Evolutionary conservation across 2,888 invertebrate species (phyloP).

Genomic region (Scaptomyza parva): DNA sequence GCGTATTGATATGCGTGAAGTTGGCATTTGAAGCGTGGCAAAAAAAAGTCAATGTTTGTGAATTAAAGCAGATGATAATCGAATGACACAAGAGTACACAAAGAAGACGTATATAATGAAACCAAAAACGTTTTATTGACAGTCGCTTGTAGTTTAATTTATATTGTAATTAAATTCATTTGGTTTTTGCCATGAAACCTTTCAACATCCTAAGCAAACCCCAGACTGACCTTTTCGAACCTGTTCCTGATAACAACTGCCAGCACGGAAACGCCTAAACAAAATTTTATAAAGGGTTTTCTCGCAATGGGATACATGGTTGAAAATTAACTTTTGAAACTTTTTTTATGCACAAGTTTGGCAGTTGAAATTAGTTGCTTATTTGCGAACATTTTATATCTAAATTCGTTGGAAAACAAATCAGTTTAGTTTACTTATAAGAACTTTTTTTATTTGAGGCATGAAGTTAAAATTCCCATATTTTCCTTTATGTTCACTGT

Average conservation of each 20-base stretch:
- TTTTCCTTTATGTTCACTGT: too few species aligned
- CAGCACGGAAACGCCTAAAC: background rate
- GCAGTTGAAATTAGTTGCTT: slow-evolving; percentile 7
- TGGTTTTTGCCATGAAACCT: slow-evolving; percentile 28
- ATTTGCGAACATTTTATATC: slow-evolving; percentile 15
- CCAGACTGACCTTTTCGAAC: slow-evolving; percentile 19
- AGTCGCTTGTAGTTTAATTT: slow-evolving; percentile 41
- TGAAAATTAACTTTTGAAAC: slow-evolving; percentile 23
- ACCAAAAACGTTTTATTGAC: slow-evolving; percentile 46
- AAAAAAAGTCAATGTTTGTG: background rate
- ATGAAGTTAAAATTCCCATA: background rate
- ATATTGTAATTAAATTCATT: slow-evolving; percentile 52
- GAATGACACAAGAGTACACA: slow-evolving; percentile 2
- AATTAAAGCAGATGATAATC: slow-evolving; percentile 10
- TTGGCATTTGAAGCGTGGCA: background rate
- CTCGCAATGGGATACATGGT: background rate
- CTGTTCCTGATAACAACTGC: slow-evolving; percentile 26
- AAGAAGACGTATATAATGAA: slow-evolving; percentile 6
- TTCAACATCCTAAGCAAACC: slow-evolving; percentile 25
- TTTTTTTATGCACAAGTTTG: slow-evolving; percentile 18
- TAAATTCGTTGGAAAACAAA: slow-evolving; percentile 9
- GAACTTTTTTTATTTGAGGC: background rate
- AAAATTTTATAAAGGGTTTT: slow-evolving; percentile 3
- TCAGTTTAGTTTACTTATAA: slow-evolving; percentile 6
- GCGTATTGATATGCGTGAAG: background rate